Base-by-base conservation (phyloP, 2,797 vertebrate genomes). In the Alosa sapidissima region DNA sequence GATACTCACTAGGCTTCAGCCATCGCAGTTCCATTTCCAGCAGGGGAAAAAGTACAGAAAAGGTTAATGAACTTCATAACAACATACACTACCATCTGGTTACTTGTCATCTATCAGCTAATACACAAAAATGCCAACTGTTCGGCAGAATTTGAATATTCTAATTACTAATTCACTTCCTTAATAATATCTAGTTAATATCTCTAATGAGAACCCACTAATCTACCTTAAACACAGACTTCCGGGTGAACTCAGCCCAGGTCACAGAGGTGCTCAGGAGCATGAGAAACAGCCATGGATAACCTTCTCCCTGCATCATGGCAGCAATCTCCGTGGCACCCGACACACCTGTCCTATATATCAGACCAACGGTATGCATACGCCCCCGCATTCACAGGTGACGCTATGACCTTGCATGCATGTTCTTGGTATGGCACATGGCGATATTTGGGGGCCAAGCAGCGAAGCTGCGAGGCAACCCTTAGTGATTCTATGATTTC, bases 251-350 rank as follows among this genome's bases (percentile, higher is more conserved):
- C 72, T 78, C 16, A 78, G 72, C 41, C 36, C 72, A 47, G 72
- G 72, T 47, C 7, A 78, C 36, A 21, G 72, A 78, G 72, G 72
- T 78, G 72, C 72, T 78, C 14, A 78, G 72, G 2, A 78, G 72
- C 72, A 78, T 36, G 16, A 78, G 72, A 36, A 78, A 21, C 72
- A 78, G 1, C n/a, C n/a, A n/a, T n/a, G n/a, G n/a, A n/a, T n/a
- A n/a, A n/a, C n/a, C n/a, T n/a, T n/a, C n/a, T n/a, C n/a, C n/a
- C n/a, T n/a, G n/a, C 72, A 78, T 78, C 72, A 78, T 78, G 72
- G 72, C 36, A 45, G 78, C 16, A 78, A 36, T 78, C 16, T 47
- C 65, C 4, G 65, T 72, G 65, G 33, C 33, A 14, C 13, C 62
- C 10, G 1, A 41, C 33, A 36, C 28, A 72, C 65, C 58, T 6